phyloP scores from a whole-genome alignment of 1,140 invertebrate genomes.

The Bombus pyrosoma region DNA sequence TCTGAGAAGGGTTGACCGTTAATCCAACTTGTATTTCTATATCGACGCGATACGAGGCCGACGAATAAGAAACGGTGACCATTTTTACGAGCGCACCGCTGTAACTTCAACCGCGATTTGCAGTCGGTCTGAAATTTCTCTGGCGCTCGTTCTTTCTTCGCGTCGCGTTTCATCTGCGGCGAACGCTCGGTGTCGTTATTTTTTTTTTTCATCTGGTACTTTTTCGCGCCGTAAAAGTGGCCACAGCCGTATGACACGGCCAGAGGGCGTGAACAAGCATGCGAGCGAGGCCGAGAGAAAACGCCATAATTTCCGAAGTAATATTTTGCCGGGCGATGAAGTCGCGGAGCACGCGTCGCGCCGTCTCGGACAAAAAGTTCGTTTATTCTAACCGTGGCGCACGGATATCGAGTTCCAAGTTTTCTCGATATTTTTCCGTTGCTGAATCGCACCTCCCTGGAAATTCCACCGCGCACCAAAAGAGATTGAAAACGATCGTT shows the following conservation, averaged over 20 bases:
- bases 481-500: neutral
- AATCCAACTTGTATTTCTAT: constrained; percentile 36
- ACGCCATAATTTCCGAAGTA: constrained; percentile 41
- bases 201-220: constrained; percentile 31
- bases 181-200: constrained; percentile 26
- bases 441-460: neutral
- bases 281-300: neutral
- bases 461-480: neutral
- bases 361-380: constrained; percentile 28
- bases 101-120: constrained; percentile 23
- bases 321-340: constrained; percentile 48
- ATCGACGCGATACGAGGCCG: constrained; percentile 2
- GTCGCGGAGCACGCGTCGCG: neutral
- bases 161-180: constrained; percentile 40
- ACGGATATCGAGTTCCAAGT: constrained; percentile 11
- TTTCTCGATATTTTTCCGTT: neutral
- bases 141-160: too few relatives aligned
- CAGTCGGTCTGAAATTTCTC: constrained; percentile 3
- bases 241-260: neutral
- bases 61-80: constrained; percentile 43
- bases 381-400: constrained; percentile 22
- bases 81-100: constrained; percentile 14
- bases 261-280: neutral
- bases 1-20: constrained; percentile 6
- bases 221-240: constrained; percentile 31